These are phyloP conservation scores for Sebastes oblongus DNA, from an alignment of 2,797 vertebrate genomes.

Conservation along the genomic window DNA sequence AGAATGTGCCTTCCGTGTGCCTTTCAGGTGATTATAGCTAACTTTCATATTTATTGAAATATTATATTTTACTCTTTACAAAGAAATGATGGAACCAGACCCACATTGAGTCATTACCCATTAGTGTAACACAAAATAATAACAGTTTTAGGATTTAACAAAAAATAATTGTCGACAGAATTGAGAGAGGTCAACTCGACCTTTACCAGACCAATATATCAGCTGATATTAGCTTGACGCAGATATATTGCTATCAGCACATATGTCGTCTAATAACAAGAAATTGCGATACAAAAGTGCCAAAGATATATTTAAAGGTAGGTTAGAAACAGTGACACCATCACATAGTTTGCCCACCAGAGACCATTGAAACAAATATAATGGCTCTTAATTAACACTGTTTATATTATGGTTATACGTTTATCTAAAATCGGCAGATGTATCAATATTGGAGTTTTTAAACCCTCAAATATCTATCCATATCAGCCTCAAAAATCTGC, in stretches of 20 bases:
- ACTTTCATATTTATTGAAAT: neutral
- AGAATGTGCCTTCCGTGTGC: too few species aligned
- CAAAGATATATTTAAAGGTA: neutral
- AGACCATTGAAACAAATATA: neutral
- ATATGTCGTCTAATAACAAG: neutral
- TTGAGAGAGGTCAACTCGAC: neutral
- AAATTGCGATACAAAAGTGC: neutral
- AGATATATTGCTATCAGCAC: neutral
- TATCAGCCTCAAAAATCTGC: neutral
- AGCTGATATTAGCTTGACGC: neutral
- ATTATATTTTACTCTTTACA: neutral
- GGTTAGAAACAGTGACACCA: neutral
- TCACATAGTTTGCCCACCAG: neutral
- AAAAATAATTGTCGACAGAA: neutral
- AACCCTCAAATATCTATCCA: neutral
- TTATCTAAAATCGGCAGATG: neutral
- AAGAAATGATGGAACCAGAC: neutral
- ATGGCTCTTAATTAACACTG: neutral
- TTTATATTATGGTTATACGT: neutral
- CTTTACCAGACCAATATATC: neutral
- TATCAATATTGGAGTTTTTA: neutral
- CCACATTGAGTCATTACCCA: too few species aligned
- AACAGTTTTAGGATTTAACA: neutral
- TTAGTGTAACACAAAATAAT: neutral
- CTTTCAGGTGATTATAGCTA: neutral